Percentiles rank a stretch among this genome's conserved stretches.
Evolutionary conservation across 2,113 vertebrate species (phyloP).

Genomic region (Oplegnathus fasciatus): DNA sequence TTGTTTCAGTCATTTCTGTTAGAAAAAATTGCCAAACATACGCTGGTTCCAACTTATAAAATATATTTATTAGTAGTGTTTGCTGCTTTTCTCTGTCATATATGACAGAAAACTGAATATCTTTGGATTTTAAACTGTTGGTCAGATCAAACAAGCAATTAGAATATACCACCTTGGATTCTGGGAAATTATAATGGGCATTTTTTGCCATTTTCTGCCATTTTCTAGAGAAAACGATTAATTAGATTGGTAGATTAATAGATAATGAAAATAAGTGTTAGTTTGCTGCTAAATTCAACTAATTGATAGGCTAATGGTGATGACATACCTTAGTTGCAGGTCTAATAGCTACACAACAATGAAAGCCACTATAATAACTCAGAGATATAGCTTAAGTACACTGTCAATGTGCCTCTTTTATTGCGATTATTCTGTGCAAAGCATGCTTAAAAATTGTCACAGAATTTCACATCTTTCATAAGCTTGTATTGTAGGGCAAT

Average conservation of each 20-base stretch:
- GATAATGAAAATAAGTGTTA: neutral
- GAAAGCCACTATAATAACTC: neutral
- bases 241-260: neutral
- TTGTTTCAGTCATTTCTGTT: neutral
- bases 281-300: neutral
- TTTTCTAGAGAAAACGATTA: neutral
- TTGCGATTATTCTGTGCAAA: neutral
- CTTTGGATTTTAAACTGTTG: neutral
- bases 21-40: neutral
- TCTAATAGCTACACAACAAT: neutral
- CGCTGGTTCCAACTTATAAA: neutral
- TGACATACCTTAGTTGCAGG: neutral
- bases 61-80: neutral
- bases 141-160: neutral
- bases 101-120: neutral
- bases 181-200: neutral
- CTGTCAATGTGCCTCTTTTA: neutral
- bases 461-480: constrained; percentile 7
- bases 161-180: neutral
- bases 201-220: neutral
- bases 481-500: constrained; percentile 39
- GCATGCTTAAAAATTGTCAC: neutral
- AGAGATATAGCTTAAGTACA: too few species aligned
- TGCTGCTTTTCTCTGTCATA: neutral
- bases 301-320: neutral